Conservation (phyloP, 2,888 invertebrate genomes). For the Himalopsyche anomala region DNA sequence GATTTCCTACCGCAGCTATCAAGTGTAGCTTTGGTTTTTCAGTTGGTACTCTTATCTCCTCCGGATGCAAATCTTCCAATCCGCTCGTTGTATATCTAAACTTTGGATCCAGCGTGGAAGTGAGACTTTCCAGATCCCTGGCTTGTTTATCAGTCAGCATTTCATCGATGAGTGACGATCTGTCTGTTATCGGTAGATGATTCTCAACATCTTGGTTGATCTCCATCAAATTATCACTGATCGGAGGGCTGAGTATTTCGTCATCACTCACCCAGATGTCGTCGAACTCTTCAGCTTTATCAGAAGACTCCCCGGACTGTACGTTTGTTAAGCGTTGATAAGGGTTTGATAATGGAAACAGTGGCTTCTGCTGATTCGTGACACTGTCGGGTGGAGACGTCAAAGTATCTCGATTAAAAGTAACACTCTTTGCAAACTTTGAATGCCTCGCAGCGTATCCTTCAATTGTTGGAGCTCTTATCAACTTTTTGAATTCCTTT, state of each 20-base stretch:
- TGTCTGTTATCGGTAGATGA: constrained; percentile 51
- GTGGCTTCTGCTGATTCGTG: constrained; percentile 66
- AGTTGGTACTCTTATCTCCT: constrained; percentile 76
- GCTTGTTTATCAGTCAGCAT: constrained; percentile 61
- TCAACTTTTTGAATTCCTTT: constrained; percentile 81
- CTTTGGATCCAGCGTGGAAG: constrained; percentile 60
- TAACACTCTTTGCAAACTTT: constrained; percentile 92
- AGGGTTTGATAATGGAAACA: constrained; percentile 64
- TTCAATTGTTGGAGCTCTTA: constrained; percentile 90
- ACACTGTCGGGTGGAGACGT: constrained; percentile 85
- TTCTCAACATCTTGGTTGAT: constrained; percentile 48
- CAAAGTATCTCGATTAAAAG: constrained; percentile 90
- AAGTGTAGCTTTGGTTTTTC: constrained; percentile 78
- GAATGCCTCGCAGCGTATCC: constrained; percentile 93
- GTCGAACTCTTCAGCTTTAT: constrained; percentile 56
- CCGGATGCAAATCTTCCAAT: constrained; percentile 72
- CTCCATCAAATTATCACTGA: constrained; percentile 51
- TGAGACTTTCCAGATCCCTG: constrained; percentile 54
- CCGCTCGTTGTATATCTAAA: constrained; percentile 64
- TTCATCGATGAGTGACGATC: constrained; percentile 54
- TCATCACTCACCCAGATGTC: constrained; percentile 62
- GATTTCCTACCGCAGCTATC: constrained; percentile 78
- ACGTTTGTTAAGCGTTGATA: constrained; percentile 62
- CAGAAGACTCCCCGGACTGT: constrained; percentile 58
- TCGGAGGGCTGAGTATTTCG: constrained; percentile 49